These are phyloP conservation scores for Pelochelys cantorii DNA, from an alignment of 2,797 vertebrate species.

Conservation along the genomic window DNA sequence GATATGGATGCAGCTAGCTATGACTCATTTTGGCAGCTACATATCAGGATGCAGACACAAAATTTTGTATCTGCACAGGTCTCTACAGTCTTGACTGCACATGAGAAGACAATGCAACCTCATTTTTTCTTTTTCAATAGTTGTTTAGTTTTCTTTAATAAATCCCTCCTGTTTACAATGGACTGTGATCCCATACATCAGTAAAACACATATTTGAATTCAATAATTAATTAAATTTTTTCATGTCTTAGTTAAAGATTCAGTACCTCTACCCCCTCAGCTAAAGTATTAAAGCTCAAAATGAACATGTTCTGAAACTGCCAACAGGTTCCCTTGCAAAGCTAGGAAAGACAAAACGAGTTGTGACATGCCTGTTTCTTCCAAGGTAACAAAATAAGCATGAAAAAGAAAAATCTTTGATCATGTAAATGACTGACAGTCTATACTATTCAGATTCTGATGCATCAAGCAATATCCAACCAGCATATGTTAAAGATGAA, in stretches of 20 bases:
- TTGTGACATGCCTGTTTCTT: background rate
- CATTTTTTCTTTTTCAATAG: background rate
- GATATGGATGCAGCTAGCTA: too few species aligned
- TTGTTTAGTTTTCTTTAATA: constrained; percentile 2
- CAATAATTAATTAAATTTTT: background rate
- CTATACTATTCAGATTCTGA: background rate
- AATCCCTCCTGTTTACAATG: background rate
- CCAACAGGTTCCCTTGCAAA: background rate
- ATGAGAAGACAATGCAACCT: background rate
- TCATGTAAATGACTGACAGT: background rate
- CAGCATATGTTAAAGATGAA: background rate
- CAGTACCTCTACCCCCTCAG: background rate
- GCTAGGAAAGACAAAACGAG: background rate
- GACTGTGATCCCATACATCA: background rate
- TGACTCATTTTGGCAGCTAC: too few species aligned
- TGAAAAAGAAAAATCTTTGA: background rate
- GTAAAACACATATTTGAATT: background rate
- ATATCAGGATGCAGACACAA: too few species aligned
- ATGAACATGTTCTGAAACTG: background rate
- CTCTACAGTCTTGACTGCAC: background rate
- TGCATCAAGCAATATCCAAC: background rate
- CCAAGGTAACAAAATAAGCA: background rate
- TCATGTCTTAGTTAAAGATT: background rate
- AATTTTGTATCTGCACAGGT: too few species aligned
- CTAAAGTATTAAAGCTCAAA: constrained; percentile 5